Evolutionary conservation across 2,888 invertebrate genomes (phyloP).

Genomic region (Callyntrura sp.): DNA sequence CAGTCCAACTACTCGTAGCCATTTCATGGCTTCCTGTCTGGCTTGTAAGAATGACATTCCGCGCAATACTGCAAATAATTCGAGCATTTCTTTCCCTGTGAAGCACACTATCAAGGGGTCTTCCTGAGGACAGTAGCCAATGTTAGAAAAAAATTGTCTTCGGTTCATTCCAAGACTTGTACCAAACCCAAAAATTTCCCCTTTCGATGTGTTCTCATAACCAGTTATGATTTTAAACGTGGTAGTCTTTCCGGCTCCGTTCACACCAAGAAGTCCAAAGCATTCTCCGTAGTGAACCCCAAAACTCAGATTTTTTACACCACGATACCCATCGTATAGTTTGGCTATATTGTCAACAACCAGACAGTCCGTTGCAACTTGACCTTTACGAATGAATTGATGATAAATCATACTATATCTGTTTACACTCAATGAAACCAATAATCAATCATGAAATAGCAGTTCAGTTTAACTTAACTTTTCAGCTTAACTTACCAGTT

Average conservation of each 20-base stretch:
- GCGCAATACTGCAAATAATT: conserved; percentile 90
- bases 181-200: conserved; percentile 85
- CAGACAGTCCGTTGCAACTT: conserved; percentile 10
- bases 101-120: conserved; percentile 92
- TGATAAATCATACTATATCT: no score
- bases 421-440: no score
- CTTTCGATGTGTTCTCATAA: conserved; percentile 85
- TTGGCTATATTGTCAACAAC: not conserved
- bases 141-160: conserved; percentile 42
- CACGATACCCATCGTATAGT: conserved; percentile 16
- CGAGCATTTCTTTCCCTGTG: conserved; percentile 91
- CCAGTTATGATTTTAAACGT: conserved; percentile 88
- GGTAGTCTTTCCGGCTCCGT: conserved; percentile 86
- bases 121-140: conserved; percentile 97
- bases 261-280: conserved; percentile 57
- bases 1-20: conserved; percentile 81
- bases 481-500: not conserved
- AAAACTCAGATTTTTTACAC: conserved; percentile 27
- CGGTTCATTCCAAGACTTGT: not conserved
- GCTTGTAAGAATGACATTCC: conserved; percentile 87
- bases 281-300: conserved; percentile 46
- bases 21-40: conserved; percentile 70
- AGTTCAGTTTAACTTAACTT: not conserved
- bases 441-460: no score
- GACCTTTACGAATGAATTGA: no score